Conservation (phyloP, 2,113 vertebrate species). For the Gasterosteus nipponicus region DNA sequence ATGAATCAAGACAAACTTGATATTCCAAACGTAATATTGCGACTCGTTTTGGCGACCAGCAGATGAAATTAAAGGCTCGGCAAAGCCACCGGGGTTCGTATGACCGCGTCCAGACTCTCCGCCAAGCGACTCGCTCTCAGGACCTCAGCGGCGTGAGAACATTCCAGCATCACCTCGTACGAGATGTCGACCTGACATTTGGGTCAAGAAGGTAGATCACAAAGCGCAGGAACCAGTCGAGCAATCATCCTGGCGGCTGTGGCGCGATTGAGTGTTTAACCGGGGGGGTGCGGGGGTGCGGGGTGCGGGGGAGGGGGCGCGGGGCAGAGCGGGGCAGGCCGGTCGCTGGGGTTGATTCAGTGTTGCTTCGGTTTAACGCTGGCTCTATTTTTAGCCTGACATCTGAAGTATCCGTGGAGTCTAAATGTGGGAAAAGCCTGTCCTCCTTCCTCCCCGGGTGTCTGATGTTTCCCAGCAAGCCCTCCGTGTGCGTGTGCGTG, state of each 20-base stretch:
- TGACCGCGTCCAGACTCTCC: no score
- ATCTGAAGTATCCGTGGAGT: conserved; percentile 97
- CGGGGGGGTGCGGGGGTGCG: not conserved
- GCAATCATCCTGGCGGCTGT: not conserved
- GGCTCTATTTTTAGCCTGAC: conserved; percentile 96
- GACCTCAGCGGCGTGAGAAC: not conserved
- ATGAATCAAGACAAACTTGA: conserved; percentile 1
- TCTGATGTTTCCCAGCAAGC: no score
- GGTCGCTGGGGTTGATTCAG: conserved; percentile 71
- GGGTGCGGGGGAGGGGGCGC: conserved; percentile 20
- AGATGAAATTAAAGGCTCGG: not conserved
- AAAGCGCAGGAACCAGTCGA: not conserved
- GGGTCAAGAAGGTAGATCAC: not conserved
- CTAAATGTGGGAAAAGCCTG: conserved; percentile 99
- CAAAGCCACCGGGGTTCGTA: no score
- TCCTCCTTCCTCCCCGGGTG: conserved; percentile 95
- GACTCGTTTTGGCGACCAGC: not conserved
- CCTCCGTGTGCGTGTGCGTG: no score
- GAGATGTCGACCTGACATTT: not conserved
- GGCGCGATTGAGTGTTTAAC: not conserved
- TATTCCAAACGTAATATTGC: not conserved
- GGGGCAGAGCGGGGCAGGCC: conserved; percentile 27
- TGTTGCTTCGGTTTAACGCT: conserved; percentile 90
- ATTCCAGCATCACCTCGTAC: not conserved
- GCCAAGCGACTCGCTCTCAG: no score